A percentile compares a stretch with the other conserved stretches of the same genome.
phyloP scores from a whole-genome alignment of 2,113 vertebrate species.

The Archocentrus centrarchus region DNA sequence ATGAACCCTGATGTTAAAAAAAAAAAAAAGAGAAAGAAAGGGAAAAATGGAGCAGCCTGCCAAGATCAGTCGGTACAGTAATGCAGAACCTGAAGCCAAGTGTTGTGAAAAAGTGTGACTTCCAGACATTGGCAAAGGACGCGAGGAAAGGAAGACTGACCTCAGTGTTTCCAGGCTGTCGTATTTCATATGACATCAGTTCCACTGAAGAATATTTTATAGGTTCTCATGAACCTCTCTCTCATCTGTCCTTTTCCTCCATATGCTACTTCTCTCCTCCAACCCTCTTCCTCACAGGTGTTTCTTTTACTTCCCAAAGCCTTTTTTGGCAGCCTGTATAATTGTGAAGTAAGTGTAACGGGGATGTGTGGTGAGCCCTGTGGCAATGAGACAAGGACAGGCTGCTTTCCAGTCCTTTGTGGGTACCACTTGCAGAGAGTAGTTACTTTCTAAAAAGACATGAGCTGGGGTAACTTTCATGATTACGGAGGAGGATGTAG shows the following conservation, averaged over 20 bases:
- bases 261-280: slow-evolving; percentile 2
- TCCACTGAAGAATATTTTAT: not conserved
- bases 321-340: not conserved
- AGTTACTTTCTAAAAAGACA: slow-evolving; percentile 7
- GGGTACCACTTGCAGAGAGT: slow-evolving; percentile 7
- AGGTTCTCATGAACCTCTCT: slow-evolving; percentile 22
- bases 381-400: slow-evolving; percentile 6
- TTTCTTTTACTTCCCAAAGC: not conserved
- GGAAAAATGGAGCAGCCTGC: slow-evolving; percentile 23
- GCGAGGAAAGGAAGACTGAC: slow-evolving; percentile 43
- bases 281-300: slow-evolving; percentile 34
- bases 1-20: slow-evolving; percentile 38
- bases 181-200: slow-evolving; percentile 59
- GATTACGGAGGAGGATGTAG: slow-evolving; percentile 10
- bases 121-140: slow-evolving; percentile 37
- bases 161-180: slow-evolving; percentile 51
- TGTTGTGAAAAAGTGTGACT: slow-evolving; percentile 27
- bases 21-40: not conserved
- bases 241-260: not conserved
- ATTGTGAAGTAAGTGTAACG: not conserved
- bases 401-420: slow-evolving; percentile 16
- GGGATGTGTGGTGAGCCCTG: not conserved
- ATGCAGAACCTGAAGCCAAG: not conserved
- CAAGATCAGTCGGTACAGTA: slow-evolving; percentile 34
- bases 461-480: slow-evolving; percentile 30